Base-by-base conservation (phyloP, 2,113 vertebrate genomes). In the Trematomus loennbergii region DNA sequence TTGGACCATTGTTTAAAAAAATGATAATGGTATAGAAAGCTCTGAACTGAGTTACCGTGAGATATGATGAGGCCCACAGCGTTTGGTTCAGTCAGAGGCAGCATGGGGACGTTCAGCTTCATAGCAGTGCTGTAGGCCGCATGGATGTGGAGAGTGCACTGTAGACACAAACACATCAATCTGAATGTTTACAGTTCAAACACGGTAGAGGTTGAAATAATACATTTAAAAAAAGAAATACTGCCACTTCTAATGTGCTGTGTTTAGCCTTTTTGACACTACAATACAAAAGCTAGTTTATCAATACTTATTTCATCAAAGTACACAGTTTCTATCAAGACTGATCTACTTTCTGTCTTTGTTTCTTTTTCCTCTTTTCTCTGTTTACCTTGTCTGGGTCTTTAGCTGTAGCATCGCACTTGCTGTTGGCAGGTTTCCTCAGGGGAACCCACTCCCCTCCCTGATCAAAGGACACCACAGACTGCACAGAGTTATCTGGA, bases 71-170 rank as follows among this genome's bases (percentile, higher is more conserved):
- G 96, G 72, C 97, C 98, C 9, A 98, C 94, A 6, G 97, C 97
- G 43, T 96, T 99, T 50, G 97, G 96, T 84, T 99, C 97, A 2
- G 93, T 94, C 58, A 99, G 92, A 0, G 97, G 97, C 9, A 94
- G 92, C 96, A 97, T 95, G 15, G 97, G 98, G 3, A 98, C 95
- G 0, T 96, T 96, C 3, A 97, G 92, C 78, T 93, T 96, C 95
- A 96, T 95, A 6, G 97, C 95, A 57, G 92, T 96, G 84, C 97
- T 98, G 90, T 98, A 99, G 70, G 96, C 95, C 2, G 96, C 97
- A 10, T 98, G 97, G 88, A 98, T 97, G 88, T 98, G 96, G 82
- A 99, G 96, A 86, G 92, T 97, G 94, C 98, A 99, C 97, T 99
- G 95, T 79, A 46, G 52, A 78, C 10, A 85, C 57, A 88, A 79